These are phyloP conservation scores for Temnothorax rugatulus DNA, from an alignment of 2,888 invertebrate genomes.

Conservation along the genomic window DNA sequence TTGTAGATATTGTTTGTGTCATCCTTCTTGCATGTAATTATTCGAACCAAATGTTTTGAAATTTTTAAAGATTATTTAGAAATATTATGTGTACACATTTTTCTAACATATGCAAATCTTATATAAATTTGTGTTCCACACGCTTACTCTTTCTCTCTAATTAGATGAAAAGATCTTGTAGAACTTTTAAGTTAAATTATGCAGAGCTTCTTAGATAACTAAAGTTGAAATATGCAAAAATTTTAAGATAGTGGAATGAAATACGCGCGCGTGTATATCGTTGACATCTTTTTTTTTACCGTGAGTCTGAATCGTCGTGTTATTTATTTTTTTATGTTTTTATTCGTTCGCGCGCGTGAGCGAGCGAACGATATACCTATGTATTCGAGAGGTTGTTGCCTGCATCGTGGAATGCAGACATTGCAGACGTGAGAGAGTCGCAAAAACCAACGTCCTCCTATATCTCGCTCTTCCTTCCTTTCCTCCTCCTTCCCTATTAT, in stretches of 20 bases:
- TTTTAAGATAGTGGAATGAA: not conserved
- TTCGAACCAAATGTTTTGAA: not conserved
- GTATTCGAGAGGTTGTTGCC: conserved; percentile 79
- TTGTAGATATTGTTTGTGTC: not conserved
- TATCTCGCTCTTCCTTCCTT: conserved; percentile 68
- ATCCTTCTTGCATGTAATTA: not conserved
- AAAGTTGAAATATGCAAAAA: not conserved
- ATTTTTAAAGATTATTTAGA: not conserved
- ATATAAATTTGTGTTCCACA: not conserved
- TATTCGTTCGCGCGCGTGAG: conserved; percentile 37
- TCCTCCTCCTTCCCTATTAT: conserved; percentile 34
- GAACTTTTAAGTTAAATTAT: not conserved
- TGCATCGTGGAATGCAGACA: conserved; percentile 81
- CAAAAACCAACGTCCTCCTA: conserved; percentile 76
- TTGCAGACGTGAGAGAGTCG: conserved; percentile 77
- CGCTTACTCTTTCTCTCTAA: not conserved
- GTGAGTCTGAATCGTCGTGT: not conserved
- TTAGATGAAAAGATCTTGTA: not conserved
- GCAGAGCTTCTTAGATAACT: not conserved
- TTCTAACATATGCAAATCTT: not conserved
- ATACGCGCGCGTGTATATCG: not conserved
- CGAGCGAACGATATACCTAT: conserved; percentile 71
- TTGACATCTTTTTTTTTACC: not conserved
- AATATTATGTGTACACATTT: not conserved
- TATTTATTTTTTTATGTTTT: conserved; percentile 46